A percentile compares a stretch with the other conserved stretches of the same genome.
These are phyloP conservation scores for Muschampia plurimacula DNA, from an alignment of 2,888 invertebrate species.

Conservation along the genomic window DNA sequence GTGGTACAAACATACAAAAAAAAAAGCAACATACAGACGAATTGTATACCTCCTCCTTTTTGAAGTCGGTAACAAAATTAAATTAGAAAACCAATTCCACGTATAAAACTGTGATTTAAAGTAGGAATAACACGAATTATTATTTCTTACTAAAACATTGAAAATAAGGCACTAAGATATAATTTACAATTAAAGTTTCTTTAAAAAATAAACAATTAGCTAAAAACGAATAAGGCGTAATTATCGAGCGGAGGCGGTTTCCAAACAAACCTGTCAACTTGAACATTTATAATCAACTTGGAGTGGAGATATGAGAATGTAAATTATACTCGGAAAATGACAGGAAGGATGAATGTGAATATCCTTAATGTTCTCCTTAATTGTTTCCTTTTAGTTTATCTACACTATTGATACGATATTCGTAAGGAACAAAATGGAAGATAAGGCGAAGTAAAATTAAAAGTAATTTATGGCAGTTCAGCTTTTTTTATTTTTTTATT, in stretches of 20 bases:
- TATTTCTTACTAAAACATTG: constrained; percentile 28
- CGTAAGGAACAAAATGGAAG: background rate
- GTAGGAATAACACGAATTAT: background rate
- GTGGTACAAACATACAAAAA: too few relatives aligned
- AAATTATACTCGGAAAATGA: constrained; percentile 31
- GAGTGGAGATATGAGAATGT: background rate
- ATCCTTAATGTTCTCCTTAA: constrained; percentile 8
- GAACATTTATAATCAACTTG: constrained; percentile 44
- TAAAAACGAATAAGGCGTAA: constrained; percentile 42
- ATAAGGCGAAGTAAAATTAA: background rate
- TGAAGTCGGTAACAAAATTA: too few relatives aligned
- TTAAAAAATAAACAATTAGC: background rate
- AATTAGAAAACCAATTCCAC: too few relatives aligned
- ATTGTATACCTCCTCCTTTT: too few relatives aligned
- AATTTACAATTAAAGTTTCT: constrained; percentile 47
- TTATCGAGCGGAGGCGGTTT: constrained; percentile 50
- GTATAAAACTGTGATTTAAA: too few relatives aligned
- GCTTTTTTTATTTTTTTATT: too few relatives aligned
- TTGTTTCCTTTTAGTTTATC: too few relatives aligned
- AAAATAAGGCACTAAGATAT: constrained; percentile 43
- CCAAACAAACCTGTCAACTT: constrained; percentile 52
- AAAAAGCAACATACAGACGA: too few relatives aligned
- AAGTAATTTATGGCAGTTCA: too few relatives aligned
- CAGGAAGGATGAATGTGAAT: constrained; percentile 13
- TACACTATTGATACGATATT: background rate